A percentile compares a stretch with the other conserved stretches of the same genome.
Evolutionary conservation across 2,888 invertebrate genomes (phyloP).

Genomic region (Lasioglossum villosulum): DNA sequence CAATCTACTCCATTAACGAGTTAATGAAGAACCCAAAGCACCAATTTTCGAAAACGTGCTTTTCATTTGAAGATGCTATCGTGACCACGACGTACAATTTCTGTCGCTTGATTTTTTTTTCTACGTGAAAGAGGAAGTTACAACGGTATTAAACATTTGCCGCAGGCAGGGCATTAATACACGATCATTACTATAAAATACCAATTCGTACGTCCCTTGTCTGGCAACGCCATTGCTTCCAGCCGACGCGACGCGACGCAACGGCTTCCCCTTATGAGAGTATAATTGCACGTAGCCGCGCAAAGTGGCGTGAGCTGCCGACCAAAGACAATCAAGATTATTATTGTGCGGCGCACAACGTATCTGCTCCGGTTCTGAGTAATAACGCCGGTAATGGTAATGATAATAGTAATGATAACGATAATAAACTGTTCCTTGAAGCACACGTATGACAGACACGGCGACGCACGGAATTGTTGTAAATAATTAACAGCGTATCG

Average conservation of each 20-base stretch:
- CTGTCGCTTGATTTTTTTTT: neutral
- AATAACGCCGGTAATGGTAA: slow-evolving; percentile 71
- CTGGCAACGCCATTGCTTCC: slow-evolving; percentile 30
- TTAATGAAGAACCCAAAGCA: neutral
- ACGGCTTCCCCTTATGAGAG: slow-evolving; percentile 55
- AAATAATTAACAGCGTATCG: slow-evolving; percentile 68
- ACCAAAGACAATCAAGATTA: slow-evolving; percentile 76
- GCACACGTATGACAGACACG: slow-evolving; percentile 18
- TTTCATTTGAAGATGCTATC: neutral
- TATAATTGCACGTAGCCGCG: slow-evolving; percentile 73
- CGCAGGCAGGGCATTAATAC: slow-evolving; percentile 37
- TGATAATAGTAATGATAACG: slow-evolving; percentile 76
- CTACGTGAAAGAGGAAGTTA: slow-evolving; percentile 21
- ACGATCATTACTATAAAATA: slow-evolving; percentile 58
- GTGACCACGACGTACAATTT: neutral
- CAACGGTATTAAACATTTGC: slow-evolving; percentile 58
- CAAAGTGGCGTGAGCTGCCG: slow-evolving; percentile 71
- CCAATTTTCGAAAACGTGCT: neutral
- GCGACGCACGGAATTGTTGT: slow-evolving; percentile 72
- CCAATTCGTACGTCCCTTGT: slow-evolving; percentile 57
- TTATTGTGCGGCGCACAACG: slow-evolving; percentile 67
- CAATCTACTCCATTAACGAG: neutral
- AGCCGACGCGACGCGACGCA: slow-evolving; percentile 17
- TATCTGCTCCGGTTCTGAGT: slow-evolving; percentile 57
- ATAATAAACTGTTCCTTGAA: slow-evolving; percentile 61